Percentiles rank a stretch among this genome's conserved stretches.
Conservation (phyloP, 1,140 invertebrate genomes). For the Achroia grisella region DNA sequence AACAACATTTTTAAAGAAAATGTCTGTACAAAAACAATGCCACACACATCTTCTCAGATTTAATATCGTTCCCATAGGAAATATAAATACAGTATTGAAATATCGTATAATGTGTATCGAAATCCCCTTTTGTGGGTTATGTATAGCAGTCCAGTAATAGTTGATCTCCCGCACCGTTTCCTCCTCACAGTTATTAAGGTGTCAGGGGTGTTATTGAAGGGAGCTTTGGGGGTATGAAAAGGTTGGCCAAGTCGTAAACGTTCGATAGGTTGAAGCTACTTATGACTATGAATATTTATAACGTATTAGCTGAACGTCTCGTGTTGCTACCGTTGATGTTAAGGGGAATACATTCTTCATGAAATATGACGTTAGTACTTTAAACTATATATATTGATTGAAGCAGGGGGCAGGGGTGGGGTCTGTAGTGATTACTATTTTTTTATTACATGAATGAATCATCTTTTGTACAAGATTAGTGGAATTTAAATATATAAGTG, state of each 20-base stretch:
- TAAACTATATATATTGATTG: too few relatives aligned
- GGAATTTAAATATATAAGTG: too few relatives aligned
- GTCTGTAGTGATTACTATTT: too few relatives aligned
- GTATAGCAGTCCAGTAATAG: slow-evolving; percentile 26
- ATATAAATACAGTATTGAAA: slow-evolving; percentile 69
- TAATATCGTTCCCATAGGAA: slow-evolving; percentile 43
- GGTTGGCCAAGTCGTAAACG: slow-evolving; percentile 41
- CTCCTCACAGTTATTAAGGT: background rate
- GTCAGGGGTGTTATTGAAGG: slow-evolving; percentile 6
- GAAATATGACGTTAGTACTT: too few relatives aligned
- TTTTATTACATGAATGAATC: too few relatives aligned
- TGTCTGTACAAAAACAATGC: background rate
- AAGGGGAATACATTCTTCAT: slow-evolving; percentile 13
- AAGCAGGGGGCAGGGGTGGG: too few relatives aligned
- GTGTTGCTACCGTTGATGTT: slow-evolving; percentile 28
- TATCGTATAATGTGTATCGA: slow-evolving; percentile 62
- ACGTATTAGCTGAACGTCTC: slow-evolving; percentile 53
- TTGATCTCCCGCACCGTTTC: slow-evolving; percentile 12
- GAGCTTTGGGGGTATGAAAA: slow-evolving; percentile 19
- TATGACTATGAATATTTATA: slow-evolving; percentile 70
- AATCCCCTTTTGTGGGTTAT: slow-evolving; percentile 37
- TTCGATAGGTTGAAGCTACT: slow-evolving; percentile 56
- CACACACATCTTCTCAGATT: slow-evolving; percentile 24
- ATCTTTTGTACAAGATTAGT: too few relatives aligned
- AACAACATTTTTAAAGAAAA: background rate